A percentile compares a stretch with the other conserved stretches of the same genome.
phyloP scores from a whole-genome alignment of 2,797 vertebrate species.

The Micrastur ruficollis region DNA sequence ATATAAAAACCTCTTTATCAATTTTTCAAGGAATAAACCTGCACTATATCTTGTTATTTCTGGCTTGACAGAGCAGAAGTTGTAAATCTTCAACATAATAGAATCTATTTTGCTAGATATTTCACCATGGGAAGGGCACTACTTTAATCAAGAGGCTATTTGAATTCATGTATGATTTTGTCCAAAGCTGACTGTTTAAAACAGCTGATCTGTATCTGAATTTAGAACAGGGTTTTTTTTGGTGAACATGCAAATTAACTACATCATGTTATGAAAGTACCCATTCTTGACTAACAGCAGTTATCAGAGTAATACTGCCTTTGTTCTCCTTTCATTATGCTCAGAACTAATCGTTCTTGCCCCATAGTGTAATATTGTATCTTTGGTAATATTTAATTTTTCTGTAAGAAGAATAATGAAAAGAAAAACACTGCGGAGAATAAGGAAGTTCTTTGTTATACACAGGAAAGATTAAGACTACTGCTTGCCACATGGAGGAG shows the following conservation, averaged over 20 bases:
- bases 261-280: not conserved
- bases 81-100: not conserved
- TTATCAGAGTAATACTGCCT: not conserved
- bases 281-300: not conserved
- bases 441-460: not conserved
- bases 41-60: not conserved
- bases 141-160: not conserved
- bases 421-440: not conserved
- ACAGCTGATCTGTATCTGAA: not conserved
- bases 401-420: not conserved
- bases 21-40: not conserved
- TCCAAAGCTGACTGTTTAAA: not conserved
- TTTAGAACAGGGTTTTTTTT: not conserved
- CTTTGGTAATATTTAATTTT: conserved; percentile 3
- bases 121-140: not conserved
- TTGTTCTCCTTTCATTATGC: conserved; percentile 9
- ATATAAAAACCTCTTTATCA: not conserved
- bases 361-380: not conserved
- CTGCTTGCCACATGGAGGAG: conserved; percentile 71
- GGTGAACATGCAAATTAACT: not conserved
- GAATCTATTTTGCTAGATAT: not conserved
- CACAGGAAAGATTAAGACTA: not conserved
- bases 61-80: not conserved
- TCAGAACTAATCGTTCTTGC: not conserved
- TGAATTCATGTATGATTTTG: not conserved